Evolutionary conservation across 2,113 vertebrate genomes (phyloP), one percentile per base, ranked within the genome.

Genomic region (Neomonachus schauinslandi): DNA sequence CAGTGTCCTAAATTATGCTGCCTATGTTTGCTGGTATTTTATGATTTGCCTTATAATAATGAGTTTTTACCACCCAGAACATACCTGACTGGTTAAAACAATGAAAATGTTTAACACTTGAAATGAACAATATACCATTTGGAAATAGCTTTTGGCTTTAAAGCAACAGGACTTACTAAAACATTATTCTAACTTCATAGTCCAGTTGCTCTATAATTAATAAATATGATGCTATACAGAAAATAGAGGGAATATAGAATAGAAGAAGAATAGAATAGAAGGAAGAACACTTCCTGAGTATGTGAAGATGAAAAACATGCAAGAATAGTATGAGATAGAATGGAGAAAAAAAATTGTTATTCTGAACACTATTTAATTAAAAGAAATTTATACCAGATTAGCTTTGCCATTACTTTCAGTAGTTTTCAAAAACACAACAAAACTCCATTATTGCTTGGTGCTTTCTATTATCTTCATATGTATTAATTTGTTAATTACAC

Each of bases 341-440:
- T 98, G 94, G 55, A 97, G 96, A 88, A 97, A 98, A 98, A 98
- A 97, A 79, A 92, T 92, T 97, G 72, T 97, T 97, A 98, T 97
- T 98, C 96, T 69, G 98, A 98, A 97, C 92, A 15, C 89, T 94
- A 74, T 96, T 98, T 97, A 98, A 98, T 98, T 98, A 98, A 97
- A 88, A 95, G 81, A 99, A 97, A 97, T 96, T 96, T 97, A 95
- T 96, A 98, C 69, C 65, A 96, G 89, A 98, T 98, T 97, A 98
- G 71, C 83, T 98, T 88, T 97, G 94, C 94, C 87, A 86, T 98
- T 98, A 95, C 93, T 98, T 98, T 94, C 92, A 92, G 42, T 80
- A 97, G 98, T 98, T 98, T 98, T 97, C 61, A 95, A 97, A 98
- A 98, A 97, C 95, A 97, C 96, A 98, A 98, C 97, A 98, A 98